A percentile compares a stretch with the other conserved stretches of the same genome.
Evolutionary conservation across 2,888 invertebrate genomes (phyloP).

Genomic region (Plemyria rubiginata): DNA sequence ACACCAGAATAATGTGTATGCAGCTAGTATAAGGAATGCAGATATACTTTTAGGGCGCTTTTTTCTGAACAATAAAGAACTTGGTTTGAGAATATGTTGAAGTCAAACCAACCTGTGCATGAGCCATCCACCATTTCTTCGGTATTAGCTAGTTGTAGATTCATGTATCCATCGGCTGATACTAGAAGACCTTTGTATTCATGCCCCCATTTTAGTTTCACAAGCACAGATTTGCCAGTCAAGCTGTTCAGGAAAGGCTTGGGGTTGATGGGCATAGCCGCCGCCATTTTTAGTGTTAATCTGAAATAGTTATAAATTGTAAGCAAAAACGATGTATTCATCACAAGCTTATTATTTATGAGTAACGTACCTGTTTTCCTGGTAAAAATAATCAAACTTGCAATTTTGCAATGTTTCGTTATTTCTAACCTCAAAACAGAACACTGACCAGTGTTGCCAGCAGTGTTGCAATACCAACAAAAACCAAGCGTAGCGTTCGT

Average conservation of each 20-base stretch:
- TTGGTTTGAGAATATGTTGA: neutral
- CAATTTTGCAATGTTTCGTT: conserved; percentile 2
- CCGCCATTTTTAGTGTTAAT: conserved; percentile 84
- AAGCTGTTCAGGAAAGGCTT: conserved; percentile 99
- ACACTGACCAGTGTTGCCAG: no score
- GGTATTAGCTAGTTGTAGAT: conserved; percentile 98
- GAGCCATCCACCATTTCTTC: conserved; percentile 98
- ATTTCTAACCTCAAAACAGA: conserved; percentile 12
- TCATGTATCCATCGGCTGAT: conserved; percentile 99
- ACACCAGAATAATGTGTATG: no score
- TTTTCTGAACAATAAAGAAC: no score
- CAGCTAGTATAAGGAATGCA: no score
- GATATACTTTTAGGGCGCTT: no score
- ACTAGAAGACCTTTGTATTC: conserved; percentile 99
- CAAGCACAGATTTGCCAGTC: conserved; percentile 98
- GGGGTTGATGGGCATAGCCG: conserved; percentile 98
- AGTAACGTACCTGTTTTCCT: conserved; percentile 12
- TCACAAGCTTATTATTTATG: neutral
- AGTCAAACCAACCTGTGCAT: conserved; percentile 88
- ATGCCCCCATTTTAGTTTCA: conserved; percentile 99
- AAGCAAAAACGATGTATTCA: neutral
- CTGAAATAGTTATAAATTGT: conserved; percentile 35
- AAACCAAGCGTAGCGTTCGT: no score
- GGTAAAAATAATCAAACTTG: conserved; percentile 5
- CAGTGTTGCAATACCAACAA: no score